Conservation (phyloP, 2,113 vertebrate species). For the Propithecus coquereli region DNA sequence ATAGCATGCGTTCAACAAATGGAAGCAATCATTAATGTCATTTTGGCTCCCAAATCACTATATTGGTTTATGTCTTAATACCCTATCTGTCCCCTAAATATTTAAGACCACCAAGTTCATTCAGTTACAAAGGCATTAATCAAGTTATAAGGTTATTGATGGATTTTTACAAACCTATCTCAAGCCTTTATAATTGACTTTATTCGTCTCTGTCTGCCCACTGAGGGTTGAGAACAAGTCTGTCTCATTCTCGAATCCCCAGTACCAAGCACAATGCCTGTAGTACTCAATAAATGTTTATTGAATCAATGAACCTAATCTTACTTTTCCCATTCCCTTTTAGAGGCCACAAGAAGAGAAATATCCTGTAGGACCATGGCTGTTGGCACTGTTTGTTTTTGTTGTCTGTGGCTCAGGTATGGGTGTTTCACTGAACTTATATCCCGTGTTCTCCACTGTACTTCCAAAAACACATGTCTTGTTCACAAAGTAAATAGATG, state of each 20-base stretch:
- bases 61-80: not conserved
- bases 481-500: slow-evolving; percentile 43
- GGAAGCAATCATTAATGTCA: not conserved
- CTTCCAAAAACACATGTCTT: slow-evolving; percentile 19
- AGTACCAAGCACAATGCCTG: not conserved
- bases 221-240: not conserved
- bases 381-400: slow-evolving; percentile 87
- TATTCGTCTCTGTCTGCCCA: not conserved
- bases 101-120: not conserved
- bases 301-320: slow-evolving; percentile 22
- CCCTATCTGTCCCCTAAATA: not conserved
- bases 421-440: slow-evolving; percentile 38
- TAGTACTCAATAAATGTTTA: not conserved
- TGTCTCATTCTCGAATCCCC: not conserved
- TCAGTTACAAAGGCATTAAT: not conserved
- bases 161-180: not conserved
- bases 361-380: slow-evolving; percentile 88
- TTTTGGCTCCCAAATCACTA: not conserved
- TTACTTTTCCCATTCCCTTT: slow-evolving; percentile 63
- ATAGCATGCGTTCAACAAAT: not conserved
- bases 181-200: not conserved
- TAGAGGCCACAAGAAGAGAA: slow-evolving; percentile 89
- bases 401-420: slow-evolving; percentile 90
- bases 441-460: not conserved
- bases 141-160: not conserved